These are phyloP conservation scores for Steinernema feltiae DNA, from an alignment of 1,140 invertebrate genomes.

Conservation along the genomic window DNA sequence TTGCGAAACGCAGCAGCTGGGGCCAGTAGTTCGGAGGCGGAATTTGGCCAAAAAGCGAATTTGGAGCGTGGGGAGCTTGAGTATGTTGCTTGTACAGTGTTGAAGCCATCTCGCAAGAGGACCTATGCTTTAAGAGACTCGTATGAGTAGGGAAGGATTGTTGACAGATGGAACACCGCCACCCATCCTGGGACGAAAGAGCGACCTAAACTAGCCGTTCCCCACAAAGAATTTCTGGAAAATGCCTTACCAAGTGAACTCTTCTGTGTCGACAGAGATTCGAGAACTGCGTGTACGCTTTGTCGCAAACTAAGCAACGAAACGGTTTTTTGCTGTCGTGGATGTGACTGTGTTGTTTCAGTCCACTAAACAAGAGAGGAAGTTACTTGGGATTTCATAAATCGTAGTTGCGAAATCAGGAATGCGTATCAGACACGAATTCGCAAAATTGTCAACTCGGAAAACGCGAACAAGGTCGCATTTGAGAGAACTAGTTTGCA, in stretches of 20 bases:
- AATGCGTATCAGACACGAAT: too few species aligned
- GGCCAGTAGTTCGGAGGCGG: slow-evolving; percentile 59
- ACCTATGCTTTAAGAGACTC: slow-evolving; percentile 45
- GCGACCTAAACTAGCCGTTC: not conserved
- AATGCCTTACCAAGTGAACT: slow-evolving; percentile 70
- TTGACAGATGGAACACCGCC: slow-evolving; percentile 34
- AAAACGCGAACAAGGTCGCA: too few species aligned
- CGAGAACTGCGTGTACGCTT: slow-evolving; percentile 91
- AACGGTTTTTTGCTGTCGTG: slow-evolving; percentile 97
- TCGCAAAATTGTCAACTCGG: too few species aligned
- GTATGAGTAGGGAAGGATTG: slow-evolving; percentile 37
- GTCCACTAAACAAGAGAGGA: slow-evolving; percentile 68
- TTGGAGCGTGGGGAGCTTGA: slow-evolving; percentile 27
- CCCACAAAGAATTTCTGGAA: not conserved
- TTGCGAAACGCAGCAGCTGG: slow-evolving; percentile 69
- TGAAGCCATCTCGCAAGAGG: slow-evolving; percentile 42
- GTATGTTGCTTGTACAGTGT: slow-evolving; percentile 43
- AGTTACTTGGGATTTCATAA: not conserved
- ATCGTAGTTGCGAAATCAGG: too few species aligned
- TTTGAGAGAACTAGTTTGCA: not conserved
- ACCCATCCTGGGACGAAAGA: slow-evolving; percentile 34
- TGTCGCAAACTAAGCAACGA: slow-evolving; percentile 64
- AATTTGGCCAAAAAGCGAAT: not conserved
- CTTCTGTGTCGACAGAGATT: slow-evolving; percentile 97
- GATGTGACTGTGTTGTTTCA: slow-evolving; percentile 99